Conservation (phyloP, 2,797 vertebrate genomes). For the Sphaeramia orbicularis region DNA sequence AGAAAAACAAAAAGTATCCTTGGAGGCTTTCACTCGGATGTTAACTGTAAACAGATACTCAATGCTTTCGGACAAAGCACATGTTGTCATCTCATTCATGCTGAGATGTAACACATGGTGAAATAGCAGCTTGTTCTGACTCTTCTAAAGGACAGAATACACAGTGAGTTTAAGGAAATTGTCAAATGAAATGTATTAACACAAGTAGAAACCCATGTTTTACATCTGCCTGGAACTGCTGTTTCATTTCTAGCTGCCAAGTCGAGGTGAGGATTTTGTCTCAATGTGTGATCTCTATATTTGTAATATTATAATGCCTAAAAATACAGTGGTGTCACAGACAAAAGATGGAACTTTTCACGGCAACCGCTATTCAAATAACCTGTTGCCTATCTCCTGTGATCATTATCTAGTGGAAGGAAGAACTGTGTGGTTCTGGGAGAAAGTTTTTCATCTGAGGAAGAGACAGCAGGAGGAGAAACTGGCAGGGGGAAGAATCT, state of each 20-base stretch:
- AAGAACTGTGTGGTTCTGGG: slow-evolving; percentile 30
- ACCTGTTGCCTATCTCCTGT: slow-evolving; percentile 20
- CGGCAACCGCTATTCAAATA: slow-evolving; percentile 33
- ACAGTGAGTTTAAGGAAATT: not conserved
- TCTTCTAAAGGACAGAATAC: slow-evolving; percentile 16
- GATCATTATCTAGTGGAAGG: slow-evolving; percentile 55
- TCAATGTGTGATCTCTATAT: slow-evolving; percentile 18
- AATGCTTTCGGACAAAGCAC: slow-evolving; percentile 36
- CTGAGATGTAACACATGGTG: slow-evolving; percentile 2
- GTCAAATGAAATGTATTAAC: not conserved
- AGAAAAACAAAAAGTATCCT: slow-evolving; percentile 4
- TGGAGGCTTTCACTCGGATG: slow-evolving; percentile 27
- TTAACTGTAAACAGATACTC: slow-evolving; percentile 37
- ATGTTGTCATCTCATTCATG: slow-evolving; percentile 46
- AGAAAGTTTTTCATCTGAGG: slow-evolving; percentile 40
- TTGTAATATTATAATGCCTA: not conserved
- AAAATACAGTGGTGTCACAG: not conserved
- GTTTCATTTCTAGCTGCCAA: slow-evolving; percentile 10
- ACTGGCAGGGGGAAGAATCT: slow-evolving; percentile 62
- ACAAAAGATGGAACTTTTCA: slow-evolving; percentile 20
- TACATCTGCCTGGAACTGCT: not conserved
- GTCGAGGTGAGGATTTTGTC: slow-evolving; percentile 3
- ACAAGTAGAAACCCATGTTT: slow-evolving; percentile 21
- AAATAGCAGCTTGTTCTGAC: slow-evolving; percentile 5
- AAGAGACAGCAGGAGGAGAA: slow-evolving; percentile 44